phyloP scores from a whole-genome alignment of 2,888 invertebrate genomes.

The Drosophila putrida region DNA sequence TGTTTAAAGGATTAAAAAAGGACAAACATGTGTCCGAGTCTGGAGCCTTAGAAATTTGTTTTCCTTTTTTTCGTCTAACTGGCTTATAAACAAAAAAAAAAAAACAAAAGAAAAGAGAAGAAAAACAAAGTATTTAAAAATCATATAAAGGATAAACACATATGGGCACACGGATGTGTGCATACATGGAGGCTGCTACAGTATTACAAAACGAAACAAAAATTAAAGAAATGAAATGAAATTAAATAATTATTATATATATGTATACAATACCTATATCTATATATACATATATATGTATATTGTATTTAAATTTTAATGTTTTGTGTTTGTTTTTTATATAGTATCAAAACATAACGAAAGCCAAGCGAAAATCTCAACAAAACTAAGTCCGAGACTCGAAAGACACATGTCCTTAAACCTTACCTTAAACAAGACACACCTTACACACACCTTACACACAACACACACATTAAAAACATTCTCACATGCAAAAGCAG shows the following conservation, averaged over 20 bases:
- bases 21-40: neutral
- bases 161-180: slow-evolving; percentile 30
- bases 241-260: slow-evolving; percentile 54
- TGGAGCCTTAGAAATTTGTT: slow-evolving; percentile 32
- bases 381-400: slow-evolving; percentile 46
- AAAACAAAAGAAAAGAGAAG: too few relatives aligned
- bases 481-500: slow-evolving; percentile 32
- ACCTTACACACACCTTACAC: slow-evolving; percentile 9
- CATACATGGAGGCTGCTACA: slow-evolving; percentile 82
- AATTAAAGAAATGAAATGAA: slow-evolving; percentile 35
- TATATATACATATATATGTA: slow-evolving; percentile 36
- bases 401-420: slow-evolving; percentile 20
- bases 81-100: slow-evolving; percentile 11
- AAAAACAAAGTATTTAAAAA: slow-evolving; percentile 27
- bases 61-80: slow-evolving; percentile 11
- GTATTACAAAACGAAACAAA: slow-evolving; percentile 70
- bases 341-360: slow-evolving; percentile 31
- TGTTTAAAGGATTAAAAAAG: neutral
- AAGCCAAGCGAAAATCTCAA: slow-evolving; percentile 46
- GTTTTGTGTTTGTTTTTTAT: slow-evolving; percentile 68
- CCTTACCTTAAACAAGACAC: neutral
- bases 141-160: slow-evolving; percentile 49
- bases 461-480: neutral
- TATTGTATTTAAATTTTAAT: slow-evolving; percentile 49
- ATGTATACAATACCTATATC: slow-evolving; percentile 24